Percentiles rank a stretch among this genome's conserved stretches.
Evolutionary conservation across 1,140 invertebrate genomes (phyloP).

Genomic region (Portunus trituberculatus): DNA sequence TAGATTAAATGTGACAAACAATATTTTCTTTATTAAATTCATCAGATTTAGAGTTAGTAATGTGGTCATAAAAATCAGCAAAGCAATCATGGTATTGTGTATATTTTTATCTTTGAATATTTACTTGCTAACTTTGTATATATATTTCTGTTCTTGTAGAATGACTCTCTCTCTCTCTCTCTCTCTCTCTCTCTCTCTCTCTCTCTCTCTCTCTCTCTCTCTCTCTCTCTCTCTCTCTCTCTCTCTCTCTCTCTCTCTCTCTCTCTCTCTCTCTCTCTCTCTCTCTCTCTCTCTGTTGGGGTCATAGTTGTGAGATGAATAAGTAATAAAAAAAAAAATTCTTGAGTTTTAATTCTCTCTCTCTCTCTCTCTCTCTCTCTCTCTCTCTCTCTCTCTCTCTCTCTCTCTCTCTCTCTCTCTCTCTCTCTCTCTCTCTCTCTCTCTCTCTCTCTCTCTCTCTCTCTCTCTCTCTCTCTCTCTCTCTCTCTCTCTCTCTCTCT

Average conservation of each 20-base stretch:
- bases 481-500: constrained; percentile 27
- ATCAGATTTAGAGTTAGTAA: too few relatives aligned
- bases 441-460: neutral
- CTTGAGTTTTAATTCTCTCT: too few relatives aligned
- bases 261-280: constrained; percentile 10
- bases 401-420: neutral
- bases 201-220: neutral
- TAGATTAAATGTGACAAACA: too few relatives aligned
- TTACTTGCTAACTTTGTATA: too few relatives aligned
- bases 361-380: neutral
- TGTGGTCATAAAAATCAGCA: too few relatives aligned
- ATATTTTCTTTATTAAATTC: too few relatives aligned
- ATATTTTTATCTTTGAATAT: too few relatives aligned
- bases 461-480: neutral
- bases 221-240: neutral
- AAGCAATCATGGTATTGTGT: too few relatives aligned
- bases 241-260: neutral
- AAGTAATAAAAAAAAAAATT: too few relatives aligned
- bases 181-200: neutral
- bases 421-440: neutral
- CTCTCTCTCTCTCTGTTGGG: constrained; percentile 29
- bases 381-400: neutral
- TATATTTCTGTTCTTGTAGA: too few relatives aligned
- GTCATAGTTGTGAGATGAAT: too few relatives aligned
- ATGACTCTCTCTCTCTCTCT: neutral